A percentile compares a stretch with the other conserved stretches of the same genome.
Evolutionary conservation across 2,888 invertebrate species (phyloP).

Genomic region (Galerucella nymphaeae): DNA sequence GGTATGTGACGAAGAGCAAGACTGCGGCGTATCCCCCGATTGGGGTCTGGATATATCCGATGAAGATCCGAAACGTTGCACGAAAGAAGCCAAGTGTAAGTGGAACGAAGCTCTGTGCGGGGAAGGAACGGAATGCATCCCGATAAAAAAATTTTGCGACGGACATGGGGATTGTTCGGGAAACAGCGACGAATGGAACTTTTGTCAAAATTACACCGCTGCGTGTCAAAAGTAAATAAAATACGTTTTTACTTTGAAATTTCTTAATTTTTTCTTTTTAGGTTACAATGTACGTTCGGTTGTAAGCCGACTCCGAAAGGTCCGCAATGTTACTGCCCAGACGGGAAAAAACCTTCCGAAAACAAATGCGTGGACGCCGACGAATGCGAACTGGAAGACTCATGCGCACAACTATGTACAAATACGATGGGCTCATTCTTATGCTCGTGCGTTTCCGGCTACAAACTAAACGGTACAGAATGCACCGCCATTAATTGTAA

Average conservation of each 20-base stretch:
- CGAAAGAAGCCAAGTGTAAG: conserved; percentile 72
- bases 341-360: conserved; percentile 73
- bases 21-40: conserved; percentile 61
- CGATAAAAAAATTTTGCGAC: conserved; percentile 75
- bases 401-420: conserved; percentile 80
- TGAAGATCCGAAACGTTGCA: conserved; percentile 75
- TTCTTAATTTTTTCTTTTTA: conserved; percentile 12
- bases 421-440: conserved; percentile 75
- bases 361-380: conserved; percentile 79
- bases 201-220: conserved; percentile 68
- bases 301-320: conserved; percentile 80
- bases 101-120: conserved; percentile 78
- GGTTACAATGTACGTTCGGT: conserved; percentile 66
- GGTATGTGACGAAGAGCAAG: conserved; percentile 53
- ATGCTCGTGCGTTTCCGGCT: conserved; percentile 82
- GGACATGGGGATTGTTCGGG: conserved; percentile 74
- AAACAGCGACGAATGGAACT: conserved; percentile 78
- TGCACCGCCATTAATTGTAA: conserved; percentile 81
- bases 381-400: conserved; percentile 78
- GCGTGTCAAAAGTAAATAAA: conserved; percentile 53
- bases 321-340: conserved; percentile 79
- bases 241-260: neutral
- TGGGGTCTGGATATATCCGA: conserved; percentile 72
- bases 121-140: conserved; percentile 71
- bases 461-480: conserved; percentile 69